Evolutionary conservation across 2,113 vertebrate genomes (phyloP), one percentile per base, ranked within the genome.

Genomic region (Hipposideros armiger): DNA sequence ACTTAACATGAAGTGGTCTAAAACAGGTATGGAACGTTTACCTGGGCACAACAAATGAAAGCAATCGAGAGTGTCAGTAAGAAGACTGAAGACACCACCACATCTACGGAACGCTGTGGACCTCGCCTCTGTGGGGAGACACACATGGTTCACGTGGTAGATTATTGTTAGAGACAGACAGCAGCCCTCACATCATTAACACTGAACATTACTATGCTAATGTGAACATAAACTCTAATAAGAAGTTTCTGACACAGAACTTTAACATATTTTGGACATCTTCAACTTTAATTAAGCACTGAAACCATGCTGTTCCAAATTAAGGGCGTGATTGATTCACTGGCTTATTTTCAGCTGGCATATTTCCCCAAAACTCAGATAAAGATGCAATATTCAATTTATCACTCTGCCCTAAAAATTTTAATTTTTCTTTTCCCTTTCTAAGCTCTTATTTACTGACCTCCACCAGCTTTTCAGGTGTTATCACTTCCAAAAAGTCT

Each of bases 11-110:
- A 69, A 42, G 1, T 17, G 54, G 32, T 22, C n/a, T 62, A 54
- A 77, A 72, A 47, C 7, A 67, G 91, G 58, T 22, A 28, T 28
- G 52, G 78, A 96, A 77, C 11, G 28, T 96, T 98, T 97, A 99
- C 99, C 99, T 99, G 99, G 26, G 99, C 99, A 74, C 99, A 99
- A 90, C 99, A 99, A 97, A 99, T 99, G 97, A 99, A 99, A 85
- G 99, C 99, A 95, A 99, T 99, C 4, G 99, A 99, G 69, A 99
- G 99, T 0, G 99, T 99, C 94, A 99, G 98, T 8, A 99, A 98
- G 96, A 99, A 99, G 95, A 99, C 95, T 0, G 99, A 99, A 2
- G 99, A 99, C 8, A 99, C 99, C 0, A 99, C 99, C 80, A 99
- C 99, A 6, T 99, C 99, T 24, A 99, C 99, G 0, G 99, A 99